A percentile compares a stretch with the other conserved stretches of the same genome.
These are phyloP conservation scores for Allenopithecus nigroviridis DNA, from an alignment of 2,797 vertebrate genomes.

Conservation along the genomic window DNA sequence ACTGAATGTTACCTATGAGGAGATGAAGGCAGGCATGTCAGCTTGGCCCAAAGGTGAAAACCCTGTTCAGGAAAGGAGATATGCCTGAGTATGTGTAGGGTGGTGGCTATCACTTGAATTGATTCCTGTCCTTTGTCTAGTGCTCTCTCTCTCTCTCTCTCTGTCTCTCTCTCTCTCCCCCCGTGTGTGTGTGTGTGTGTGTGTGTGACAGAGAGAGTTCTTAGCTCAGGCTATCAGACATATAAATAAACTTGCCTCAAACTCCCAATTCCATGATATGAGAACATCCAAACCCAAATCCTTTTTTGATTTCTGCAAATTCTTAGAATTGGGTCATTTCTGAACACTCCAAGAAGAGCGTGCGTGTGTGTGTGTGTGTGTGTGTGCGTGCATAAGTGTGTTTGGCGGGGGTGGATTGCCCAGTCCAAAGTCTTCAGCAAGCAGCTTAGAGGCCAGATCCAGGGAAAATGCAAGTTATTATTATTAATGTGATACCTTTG, in stretches of 20 bases:
- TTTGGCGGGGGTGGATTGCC: neutral
- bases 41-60: neutral
- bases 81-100: neutral
- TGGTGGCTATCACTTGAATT: slow-evolving; percentile 16
- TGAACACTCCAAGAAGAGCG: neutral
- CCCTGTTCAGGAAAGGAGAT: neutral
- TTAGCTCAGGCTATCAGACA: neutral
- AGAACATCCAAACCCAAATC: slow-evolving; percentile 27
- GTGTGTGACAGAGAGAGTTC: neutral
- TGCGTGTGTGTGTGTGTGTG: neutral
- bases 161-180: no score
- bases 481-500: neutral
- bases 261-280: neutral
- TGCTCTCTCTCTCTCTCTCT: neutral
- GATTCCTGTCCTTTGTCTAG: neutral
- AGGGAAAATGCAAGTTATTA: neutral
- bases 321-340: slow-evolving; percentile 42
- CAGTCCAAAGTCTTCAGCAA: neutral
- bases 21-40: neutral
- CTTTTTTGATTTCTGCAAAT: slow-evolving; percentile 19
- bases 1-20: neutral
- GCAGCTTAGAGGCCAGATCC: neutral
- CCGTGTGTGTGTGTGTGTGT: no score
- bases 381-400: neutral
- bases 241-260: slow-evolving; percentile 7